Evolutionary conservation across 1,140 invertebrate genomes (phyloP).

Genomic region (Phymastichus coffea): DNA sequence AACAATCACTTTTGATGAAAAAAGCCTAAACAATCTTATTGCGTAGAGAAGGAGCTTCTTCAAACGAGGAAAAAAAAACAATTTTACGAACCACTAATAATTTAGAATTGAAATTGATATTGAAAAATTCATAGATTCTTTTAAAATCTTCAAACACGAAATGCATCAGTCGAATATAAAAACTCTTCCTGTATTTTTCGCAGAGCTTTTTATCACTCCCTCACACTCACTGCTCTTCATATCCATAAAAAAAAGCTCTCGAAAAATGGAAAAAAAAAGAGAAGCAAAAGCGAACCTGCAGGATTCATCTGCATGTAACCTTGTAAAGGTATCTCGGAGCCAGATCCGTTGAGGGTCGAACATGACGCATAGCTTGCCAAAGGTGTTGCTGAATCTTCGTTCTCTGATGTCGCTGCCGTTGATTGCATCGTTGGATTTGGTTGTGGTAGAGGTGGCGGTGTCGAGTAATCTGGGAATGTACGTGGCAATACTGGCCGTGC

Average conservation of each 20-base stretch:
- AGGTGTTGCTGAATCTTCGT: constrained; percentile 33
- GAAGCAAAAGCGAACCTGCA: constrained; percentile 37
- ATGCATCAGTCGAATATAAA: too few relatives aligned
- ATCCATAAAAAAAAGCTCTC: not conserved
- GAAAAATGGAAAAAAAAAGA: not conserved
- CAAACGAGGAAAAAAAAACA: too few relatives aligned
- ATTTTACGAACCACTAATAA: too few relatives aligned
- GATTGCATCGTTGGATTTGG: not conserved
- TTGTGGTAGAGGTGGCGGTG: constrained; percentile 33
- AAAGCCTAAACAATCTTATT: too few relatives aligned
- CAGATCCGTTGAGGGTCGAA: constrained; percentile 29
- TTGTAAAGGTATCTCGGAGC: constrained; percentile 45
- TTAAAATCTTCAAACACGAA: too few relatives aligned
- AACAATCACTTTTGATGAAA: too few relatives aligned
- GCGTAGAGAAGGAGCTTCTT: too few relatives aligned
- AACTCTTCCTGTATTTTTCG: too few relatives aligned
- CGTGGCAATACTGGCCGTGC: constrained; percentile 52
- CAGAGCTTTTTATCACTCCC: too few relatives aligned
- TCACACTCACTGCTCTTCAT: too few relatives aligned
- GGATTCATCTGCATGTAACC: constrained; percentile 61
- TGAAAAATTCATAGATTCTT: too few relatives aligned
- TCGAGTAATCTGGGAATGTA: constrained; percentile 25
- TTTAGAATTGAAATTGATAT: too few relatives aligned
- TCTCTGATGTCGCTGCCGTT: constrained; percentile 29
- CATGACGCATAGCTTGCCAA: constrained; percentile 31